These are phyloP conservation scores for Sialis lutaria DNA, from an alignment of 2,888 invertebrate species.

Conservation along the genomic window DNA sequence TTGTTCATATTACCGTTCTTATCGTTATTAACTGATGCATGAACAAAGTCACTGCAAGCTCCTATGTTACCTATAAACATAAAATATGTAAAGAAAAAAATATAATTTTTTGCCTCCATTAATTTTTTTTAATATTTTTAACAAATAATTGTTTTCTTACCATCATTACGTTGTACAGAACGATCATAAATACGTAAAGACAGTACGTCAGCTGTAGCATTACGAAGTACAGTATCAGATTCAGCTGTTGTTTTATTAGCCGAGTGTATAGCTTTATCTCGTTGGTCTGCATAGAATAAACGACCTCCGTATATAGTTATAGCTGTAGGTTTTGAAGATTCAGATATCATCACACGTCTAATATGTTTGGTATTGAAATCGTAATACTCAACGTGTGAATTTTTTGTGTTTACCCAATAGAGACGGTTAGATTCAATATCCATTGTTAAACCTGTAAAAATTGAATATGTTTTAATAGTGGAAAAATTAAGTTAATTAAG, in stretches of 20 bases:
- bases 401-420: conserved; percentile 50
- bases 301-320: conserved; percentile 44
- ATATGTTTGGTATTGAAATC: conserved; percentile 16
- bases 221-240: conserved; percentile 30
- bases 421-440: conserved; percentile 40
- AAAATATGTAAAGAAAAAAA: too few relatives aligned
- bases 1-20: too few relatives aligned
- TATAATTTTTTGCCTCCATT: too few relatives aligned
- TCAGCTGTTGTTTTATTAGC: conserved; percentile 39
- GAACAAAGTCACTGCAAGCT: too few relatives aligned
- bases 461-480: neutral
- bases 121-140: too few relatives aligned
- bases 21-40: too few relatives aligned
- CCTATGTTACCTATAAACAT: too few relatives aligned
- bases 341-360: conserved; percentile 5
- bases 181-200: conserved; percentile 47
- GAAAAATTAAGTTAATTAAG: too few relatives aligned
- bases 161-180: conserved; percentile 26
- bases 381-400: conserved; percentile 38
- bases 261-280: conserved; percentile 39
- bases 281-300: conserved; percentile 51
- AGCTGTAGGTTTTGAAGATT: conserved; percentile 34
- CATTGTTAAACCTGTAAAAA: conserved; percentile 36
- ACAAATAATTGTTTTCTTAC: too few relatives aligned
- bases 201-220: conserved; percentile 13